A percentile compares a stretch with the other conserved stretches of the same genome.
Evolutionary conservation across 2,888 invertebrate genomes (phyloP).

Genomic region (Scaptodrosophila latifasciaeformis): DNA sequence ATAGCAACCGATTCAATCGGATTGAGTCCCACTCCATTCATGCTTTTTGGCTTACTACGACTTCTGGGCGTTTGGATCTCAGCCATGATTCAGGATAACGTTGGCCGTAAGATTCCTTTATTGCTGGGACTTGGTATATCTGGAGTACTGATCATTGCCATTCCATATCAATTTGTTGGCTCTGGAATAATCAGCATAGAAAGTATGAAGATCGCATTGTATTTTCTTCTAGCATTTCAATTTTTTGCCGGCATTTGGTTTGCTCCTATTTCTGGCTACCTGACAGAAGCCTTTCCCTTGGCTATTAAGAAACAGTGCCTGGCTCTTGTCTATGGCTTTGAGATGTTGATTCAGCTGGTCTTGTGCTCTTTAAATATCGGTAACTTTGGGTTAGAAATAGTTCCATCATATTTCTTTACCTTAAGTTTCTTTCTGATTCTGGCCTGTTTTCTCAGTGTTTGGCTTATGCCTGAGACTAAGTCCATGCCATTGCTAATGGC

Average conservation of each 20-base stretch:
- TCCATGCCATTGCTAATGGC: conserved; percentile 56
- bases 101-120: conserved; percentile 58
- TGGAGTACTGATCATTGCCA: conserved; percentile 42
- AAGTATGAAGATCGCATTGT: conserved; percentile 40
- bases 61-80: conserved; percentile 47
- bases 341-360: conserved; percentile 57
- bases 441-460: conserved; percentile 45
- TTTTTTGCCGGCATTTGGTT: conserved; percentile 56
- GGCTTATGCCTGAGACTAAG: conserved; percentile 69
- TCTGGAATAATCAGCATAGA: conserved; percentile 12
- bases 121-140: conserved; percentile 49
- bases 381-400: neutral
- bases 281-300: conserved; percentile 69
- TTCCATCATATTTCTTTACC: conserved; percentile 42
- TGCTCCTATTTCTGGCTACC: conserved; percentile 62
- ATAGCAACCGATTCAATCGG: conserved; percentile 50
- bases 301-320: conserved; percentile 60
- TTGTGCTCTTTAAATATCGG: conserved; percentile 26
- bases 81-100: conserved; percentile 49
- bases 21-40: conserved; percentile 41
- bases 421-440: conserved; percentile 48
- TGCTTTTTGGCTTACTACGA: conserved; percentile 55
- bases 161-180: conserved; percentile 55
- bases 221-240: conserved; percentile 55
- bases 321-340: conserved; percentile 47